Conservation (phyloP, 2,113 vertebrate genomes). For the Cebus imitator region DNA sequence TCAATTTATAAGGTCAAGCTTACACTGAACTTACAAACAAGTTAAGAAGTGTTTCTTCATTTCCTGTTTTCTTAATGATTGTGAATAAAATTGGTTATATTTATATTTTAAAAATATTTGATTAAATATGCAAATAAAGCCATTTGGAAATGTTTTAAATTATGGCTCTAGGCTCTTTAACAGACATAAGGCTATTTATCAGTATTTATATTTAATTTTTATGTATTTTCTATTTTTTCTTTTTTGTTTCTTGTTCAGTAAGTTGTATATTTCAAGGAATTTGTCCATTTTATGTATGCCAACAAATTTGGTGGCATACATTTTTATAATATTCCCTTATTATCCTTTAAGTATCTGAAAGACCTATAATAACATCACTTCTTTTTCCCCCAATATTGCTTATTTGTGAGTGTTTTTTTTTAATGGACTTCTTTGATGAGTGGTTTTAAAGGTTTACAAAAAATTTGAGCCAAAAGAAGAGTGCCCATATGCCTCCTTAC, state of each 20-base stretch:
- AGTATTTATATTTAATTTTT: too few relatives aligned
- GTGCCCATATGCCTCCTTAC: not conserved
- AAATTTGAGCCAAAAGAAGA: not conserved
- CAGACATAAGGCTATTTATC: not conserved
- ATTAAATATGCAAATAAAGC: not conserved
- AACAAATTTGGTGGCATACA: not conserved
- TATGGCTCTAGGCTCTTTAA: not conserved
- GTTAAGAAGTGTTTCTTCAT: not conserved
- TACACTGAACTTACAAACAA: not conserved
- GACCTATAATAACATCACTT: not conserved
- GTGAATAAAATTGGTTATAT: not conserved
- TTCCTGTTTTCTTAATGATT: not conserved
- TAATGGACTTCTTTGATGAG: not conserved
- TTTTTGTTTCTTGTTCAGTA: not conserved
- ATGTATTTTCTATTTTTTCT: not conserved
- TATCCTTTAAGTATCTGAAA: conserved; percentile 26
- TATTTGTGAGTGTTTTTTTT: not conserved
- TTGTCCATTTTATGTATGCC: not conserved
- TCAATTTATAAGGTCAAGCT: not conserved
- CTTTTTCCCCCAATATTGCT: not conserved
- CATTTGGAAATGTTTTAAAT: not conserved
- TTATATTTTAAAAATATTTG: not conserved
- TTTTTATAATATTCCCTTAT: not conserved
- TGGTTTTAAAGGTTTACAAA: not conserved
- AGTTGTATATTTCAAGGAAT: not conserved